Evolutionary conservation across 1,140 invertebrate genomes (phyloP).

Genomic region (Hestina assimilis): DNA sequence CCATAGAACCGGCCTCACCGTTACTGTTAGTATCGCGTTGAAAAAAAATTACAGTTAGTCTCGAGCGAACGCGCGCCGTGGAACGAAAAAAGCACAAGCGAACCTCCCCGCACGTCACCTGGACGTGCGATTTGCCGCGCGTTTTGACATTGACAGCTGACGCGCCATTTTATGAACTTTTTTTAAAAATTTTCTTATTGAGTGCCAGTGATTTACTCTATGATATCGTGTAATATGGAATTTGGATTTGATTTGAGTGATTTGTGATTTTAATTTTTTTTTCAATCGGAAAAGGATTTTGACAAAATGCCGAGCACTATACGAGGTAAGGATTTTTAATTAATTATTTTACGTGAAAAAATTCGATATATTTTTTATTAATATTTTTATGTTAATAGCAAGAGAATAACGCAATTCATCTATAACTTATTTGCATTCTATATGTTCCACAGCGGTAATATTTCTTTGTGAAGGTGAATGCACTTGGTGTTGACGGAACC

Average conservation of each 20-base stretch:
- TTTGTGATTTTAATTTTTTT: conserved; percentile 45
- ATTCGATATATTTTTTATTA: no score
- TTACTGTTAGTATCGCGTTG: conserved; percentile 63
- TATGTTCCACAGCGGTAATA: conserved; percentile 18
- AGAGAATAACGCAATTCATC: conserved; percentile 14
- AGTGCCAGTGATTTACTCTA: conserved; percentile 31
- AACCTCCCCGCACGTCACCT: conserved; percentile 50
- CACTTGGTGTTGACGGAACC: conserved; percentile 52
- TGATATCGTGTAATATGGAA: conserved; percentile 40
- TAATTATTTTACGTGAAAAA: conserved; percentile 1
- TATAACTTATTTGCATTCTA: conserved; percentile 26
- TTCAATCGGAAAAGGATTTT: conserved; percentile 47
- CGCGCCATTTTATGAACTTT: conserved; percentile 27
- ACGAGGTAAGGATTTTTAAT: conserved; percentile 55
- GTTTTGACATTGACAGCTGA: conserved; percentile 62
- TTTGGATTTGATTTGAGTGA: conserved; percentile 49
- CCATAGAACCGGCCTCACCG: conserved; percentile 60
- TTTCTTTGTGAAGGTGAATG: conserved; percentile 39
- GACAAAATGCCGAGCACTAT: conserved; percentile 71
- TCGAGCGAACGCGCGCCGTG: conserved; percentile 46
- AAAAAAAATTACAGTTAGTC: conserved; percentile 73
- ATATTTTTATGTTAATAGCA: conserved; percentile 5
- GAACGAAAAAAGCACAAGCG: conserved; percentile 70
- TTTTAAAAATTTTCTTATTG: no score
- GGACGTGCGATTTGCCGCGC: conserved; percentile 57